Base-by-base conservation (phyloP, 1,140 invertebrate species). In the Bombus turneri region DNA sequence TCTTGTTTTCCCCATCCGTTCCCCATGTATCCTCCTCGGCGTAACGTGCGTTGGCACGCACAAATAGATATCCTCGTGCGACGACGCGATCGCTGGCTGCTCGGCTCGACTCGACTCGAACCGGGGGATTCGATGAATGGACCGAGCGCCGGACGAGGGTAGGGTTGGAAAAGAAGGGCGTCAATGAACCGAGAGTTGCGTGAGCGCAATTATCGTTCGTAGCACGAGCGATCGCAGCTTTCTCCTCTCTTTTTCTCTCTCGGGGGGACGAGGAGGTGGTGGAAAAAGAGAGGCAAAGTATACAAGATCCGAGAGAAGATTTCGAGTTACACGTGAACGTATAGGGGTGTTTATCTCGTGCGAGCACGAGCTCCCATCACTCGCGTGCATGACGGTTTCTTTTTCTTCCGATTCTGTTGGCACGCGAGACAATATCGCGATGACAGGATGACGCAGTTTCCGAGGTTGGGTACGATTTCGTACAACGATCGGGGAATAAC, bases 171-270 rank as follows among this genome's bases (percentile, higher is more conserved):
- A 89, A 90, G 91, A 88, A 90, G 39, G 88, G 74, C 83, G 91
- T 92, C 90, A 92, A 93, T 93, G 92, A 92, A 91, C 53, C 76
- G 85, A 73, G 83, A 75, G 89, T 93, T 92, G 91, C 92, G 91
- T 91, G 92, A 92, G 87, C 89, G 80, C 84, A 93, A 94, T 94
- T 92, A 93, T 92, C 86, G 83, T 89, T 87, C 86, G 83, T 73
- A 78, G 87, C 85, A 86, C 77, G 86, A 69, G 78, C 72, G 37
- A 66, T 18, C 64, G 15, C 28, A 62, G 59, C 59, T 62, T 12
- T 62, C 10, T 62, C 10, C 28, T n/a, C 59, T 62, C 59, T n/a
- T 28, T n/a, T 5, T 62, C 59, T 62, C 59, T 28, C 28, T 53
- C 59, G 41, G 25, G 2, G 79, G 34, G 57, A 59, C 43, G 62